phyloP scores from a whole-genome alignment of 2,888 invertebrate genomes.

The Hybos culiciformis region DNA sequence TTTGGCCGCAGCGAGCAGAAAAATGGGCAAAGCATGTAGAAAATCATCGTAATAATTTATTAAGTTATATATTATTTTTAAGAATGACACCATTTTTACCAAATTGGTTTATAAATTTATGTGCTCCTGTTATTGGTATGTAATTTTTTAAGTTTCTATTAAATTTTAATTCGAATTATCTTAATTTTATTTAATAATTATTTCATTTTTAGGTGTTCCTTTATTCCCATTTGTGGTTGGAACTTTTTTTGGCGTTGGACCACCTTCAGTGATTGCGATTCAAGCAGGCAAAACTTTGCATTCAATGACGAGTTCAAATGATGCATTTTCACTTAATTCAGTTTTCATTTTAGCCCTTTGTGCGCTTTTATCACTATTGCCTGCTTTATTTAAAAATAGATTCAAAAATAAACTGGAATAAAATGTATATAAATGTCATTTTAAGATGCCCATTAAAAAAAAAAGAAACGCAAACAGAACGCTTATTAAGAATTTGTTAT shows the following conservation, averaged over 20 bases:
- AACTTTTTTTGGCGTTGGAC: slow-evolving; percentile 92
- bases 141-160: neutral
- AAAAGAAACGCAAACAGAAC: too few relatives aligned
- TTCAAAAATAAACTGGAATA: slow-evolving; percentile 66
- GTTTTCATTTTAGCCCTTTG: slow-evolving; percentile 61
- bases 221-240: slow-evolving; percentile 84
- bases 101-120: slow-evolving; percentile 84
- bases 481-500: too few relatives aligned
- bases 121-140: slow-evolving; percentile 80
- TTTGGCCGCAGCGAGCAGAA: slow-evolving; percentile 75
- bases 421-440: too few relatives aligned
- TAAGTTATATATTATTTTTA: slow-evolving; percentile 94
- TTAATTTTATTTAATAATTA: slow-evolving; percentile 55
- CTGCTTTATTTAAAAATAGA: slow-evolving; percentile 71
- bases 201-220: slow-evolving; percentile 91
- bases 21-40: slow-evolving; percentile 75
- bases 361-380: slow-evolving; percentile 72
- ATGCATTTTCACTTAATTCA: slow-evolving; percentile 82
- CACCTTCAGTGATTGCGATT: slow-evolving; percentile 94
- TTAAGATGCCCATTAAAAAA: too few relatives aligned
- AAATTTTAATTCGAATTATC: neutral
- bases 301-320: slow-evolving; percentile 74
- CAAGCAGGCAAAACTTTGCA: slow-evolving; percentile 95
- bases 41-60: slow-evolving; percentile 74
- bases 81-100: slow-evolving; percentile 95